Conservation (phyloP, 2,797 vertebrate genomes). For the Nyctibius grandis region DNA sequence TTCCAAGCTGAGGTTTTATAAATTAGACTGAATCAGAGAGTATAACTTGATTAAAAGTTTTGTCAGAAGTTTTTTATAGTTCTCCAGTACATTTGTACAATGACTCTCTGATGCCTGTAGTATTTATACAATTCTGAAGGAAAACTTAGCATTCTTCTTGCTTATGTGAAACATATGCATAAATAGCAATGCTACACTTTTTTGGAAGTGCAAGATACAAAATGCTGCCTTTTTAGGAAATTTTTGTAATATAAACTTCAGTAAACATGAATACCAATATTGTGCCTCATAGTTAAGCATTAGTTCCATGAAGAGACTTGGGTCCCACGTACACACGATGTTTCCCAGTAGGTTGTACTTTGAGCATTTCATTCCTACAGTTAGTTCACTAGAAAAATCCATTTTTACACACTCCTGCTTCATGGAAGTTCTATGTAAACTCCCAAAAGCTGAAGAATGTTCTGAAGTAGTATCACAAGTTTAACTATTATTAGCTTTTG, state of each 20-base stretch:
- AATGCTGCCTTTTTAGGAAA: not conserved
- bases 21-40: not conserved
- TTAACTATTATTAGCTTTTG: not conserved
- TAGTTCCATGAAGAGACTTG: not conserved
- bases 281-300: not conserved
- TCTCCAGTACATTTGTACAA: not conserved
- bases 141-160: not conserved
- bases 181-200: not conserved
- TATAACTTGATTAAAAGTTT: not conserved
- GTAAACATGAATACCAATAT: not conserved
- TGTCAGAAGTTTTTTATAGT: not conserved
- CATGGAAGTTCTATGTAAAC: not conserved
- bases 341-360: not conserved
- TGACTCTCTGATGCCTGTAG: not conserved
- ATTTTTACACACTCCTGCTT: not conserved
- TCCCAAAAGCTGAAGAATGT: not conserved
- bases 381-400: not conserved
- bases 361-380: not conserved
- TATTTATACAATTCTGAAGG: slow-evolving; percentile 1
- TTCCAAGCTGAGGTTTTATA: not conserved
- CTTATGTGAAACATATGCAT: not conserved
- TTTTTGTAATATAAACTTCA: not conserved
- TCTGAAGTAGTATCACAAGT: not conserved
- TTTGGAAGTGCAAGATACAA: not conserved
- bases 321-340: not conserved